Conservation (phyloP, 1,140 invertebrate species). For the Arctopsyche grandis region DNA sequence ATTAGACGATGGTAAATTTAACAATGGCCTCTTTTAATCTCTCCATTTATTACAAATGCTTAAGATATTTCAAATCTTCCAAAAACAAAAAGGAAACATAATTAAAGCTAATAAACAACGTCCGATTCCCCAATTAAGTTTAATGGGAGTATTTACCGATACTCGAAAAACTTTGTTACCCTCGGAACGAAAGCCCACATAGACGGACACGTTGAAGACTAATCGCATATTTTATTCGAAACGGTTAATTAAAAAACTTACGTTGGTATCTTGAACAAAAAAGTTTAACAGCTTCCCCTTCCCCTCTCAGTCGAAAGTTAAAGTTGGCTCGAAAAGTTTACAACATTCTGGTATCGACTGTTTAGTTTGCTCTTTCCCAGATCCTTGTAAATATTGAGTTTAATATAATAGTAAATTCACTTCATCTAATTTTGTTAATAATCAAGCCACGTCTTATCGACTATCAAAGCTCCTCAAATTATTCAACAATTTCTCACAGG, state of each 20-base stretch:
- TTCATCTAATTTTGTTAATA: no score
- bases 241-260: constrained; percentile 31
- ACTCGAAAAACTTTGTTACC: neutral
- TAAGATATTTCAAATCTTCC: no score
- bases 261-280: constrained; percentile 6
- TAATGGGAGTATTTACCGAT: neutral
- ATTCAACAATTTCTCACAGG: no score
- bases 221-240: constrained; percentile 29
- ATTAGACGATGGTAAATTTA: no score
- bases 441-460: no score
- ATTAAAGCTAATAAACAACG: constrained; percentile 21
- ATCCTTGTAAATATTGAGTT: no score
- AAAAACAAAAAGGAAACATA: neutral
- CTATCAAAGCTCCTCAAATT: no score
- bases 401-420: no score
- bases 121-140: neutral
- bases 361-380: neutral
- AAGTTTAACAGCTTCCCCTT: neutral
- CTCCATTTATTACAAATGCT: no score
- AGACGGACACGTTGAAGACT: neutral
- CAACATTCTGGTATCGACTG: neutral
- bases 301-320: no score
- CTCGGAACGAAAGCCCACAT: neutral
- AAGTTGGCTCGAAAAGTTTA: neutral
- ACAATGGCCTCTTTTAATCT: no score